Base-by-base conservation (phyloP, 2,797 vertebrate species). In the Acrocephalus scirpaceus region DNA sequence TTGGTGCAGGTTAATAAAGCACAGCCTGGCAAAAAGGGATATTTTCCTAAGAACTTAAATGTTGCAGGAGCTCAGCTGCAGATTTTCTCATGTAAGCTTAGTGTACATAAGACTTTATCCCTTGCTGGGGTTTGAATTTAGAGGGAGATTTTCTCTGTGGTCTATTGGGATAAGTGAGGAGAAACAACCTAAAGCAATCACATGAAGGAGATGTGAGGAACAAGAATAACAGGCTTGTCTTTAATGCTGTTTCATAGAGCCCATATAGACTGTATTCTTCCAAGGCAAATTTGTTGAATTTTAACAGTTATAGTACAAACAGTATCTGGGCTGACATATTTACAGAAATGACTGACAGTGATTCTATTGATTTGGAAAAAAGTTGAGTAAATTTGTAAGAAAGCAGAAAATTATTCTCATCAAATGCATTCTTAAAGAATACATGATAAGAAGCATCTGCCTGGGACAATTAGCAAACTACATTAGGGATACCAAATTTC, bases 111-210 rank as follows among this genome's bases (percentile, higher is more conserved):
- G 36, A 11, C 92, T 95, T 92, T 73, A 93, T 94, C 76, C 70
- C 67, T 95, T 61, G 78, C 70, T 53, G 82, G 91, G 82, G 50
- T 86, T 70, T 75, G 48, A 86, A 92, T 91, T 93, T 86, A 71
- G 60, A 77, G 72, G 78, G 72, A 64, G 71, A 74, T 80, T 94
- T 92, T 61, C 82, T 84, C 53, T 51, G 2, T 73, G 23, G 57
- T 86, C 64, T 70, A 11, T 56, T 75, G 81, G 38, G 66, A 80
- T 58, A 79, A 92, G n/a, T 25, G 45, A 83, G n/a, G 79, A 80
- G 58, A 70, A 95, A 61, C 36, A 89, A 76, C 29, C 23, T 48
- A 40, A 90, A 89, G 51, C 20, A 67, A 67, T 75, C 44, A 12
- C 32, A 12, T 18, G 34, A 79, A 47, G 22, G 32, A 75, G 58